These are phyloP conservation scores for Synergus laeviventris DNA, from an alignment of 2,888 invertebrate species.

Conservation along the genomic window DNA sequence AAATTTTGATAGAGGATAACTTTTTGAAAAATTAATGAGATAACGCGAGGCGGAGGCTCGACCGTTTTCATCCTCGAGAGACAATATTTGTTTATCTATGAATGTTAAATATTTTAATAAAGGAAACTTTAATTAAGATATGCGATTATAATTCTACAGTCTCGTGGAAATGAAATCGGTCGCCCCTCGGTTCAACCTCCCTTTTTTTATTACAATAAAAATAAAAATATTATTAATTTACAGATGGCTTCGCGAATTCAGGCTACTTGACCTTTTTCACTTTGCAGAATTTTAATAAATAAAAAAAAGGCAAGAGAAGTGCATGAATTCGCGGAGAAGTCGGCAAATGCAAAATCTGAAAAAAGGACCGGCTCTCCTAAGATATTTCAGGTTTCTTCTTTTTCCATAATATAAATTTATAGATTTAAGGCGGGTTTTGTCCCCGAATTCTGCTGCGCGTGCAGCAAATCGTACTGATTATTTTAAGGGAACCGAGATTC, in stretches of 20 bases:
- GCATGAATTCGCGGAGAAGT: conserved; percentile 23
- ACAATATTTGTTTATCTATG: not conserved
- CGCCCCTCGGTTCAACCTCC: conserved; percentile 10
- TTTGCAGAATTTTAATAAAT: conserved; percentile 30
- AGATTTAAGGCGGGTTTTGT: conserved; percentile 43
- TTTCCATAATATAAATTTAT: conserved; percentile 50
- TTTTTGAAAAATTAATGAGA: conserved; percentile 10
- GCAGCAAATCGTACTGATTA: conserved; percentile 67
- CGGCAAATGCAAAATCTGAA: conserved; percentile 25
- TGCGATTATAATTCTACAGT: not conserved
- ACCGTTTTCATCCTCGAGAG: conserved; percentile 3
- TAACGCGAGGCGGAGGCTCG: not conserved
- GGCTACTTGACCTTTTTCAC: conserved; percentile 16
- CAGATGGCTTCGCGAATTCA: conserved; percentile 26
- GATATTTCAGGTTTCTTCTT: conserved; percentile 55
- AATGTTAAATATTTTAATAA: conserved; percentile 28
- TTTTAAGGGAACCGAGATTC: conserved; percentile 64
- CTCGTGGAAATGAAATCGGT: conserved; percentile 12
- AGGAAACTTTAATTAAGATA: not conserved
- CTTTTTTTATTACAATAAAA: conserved; percentile 18
- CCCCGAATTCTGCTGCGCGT: conserved; percentile 47
- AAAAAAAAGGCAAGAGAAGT: not conserved
- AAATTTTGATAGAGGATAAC: not conserved
- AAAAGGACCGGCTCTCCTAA: conserved; percentile 46
- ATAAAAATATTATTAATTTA: conserved; percentile 11